Conservation (phyloP, 2,113 vertebrate species). For the Mesitornis unicolor region DNA sequence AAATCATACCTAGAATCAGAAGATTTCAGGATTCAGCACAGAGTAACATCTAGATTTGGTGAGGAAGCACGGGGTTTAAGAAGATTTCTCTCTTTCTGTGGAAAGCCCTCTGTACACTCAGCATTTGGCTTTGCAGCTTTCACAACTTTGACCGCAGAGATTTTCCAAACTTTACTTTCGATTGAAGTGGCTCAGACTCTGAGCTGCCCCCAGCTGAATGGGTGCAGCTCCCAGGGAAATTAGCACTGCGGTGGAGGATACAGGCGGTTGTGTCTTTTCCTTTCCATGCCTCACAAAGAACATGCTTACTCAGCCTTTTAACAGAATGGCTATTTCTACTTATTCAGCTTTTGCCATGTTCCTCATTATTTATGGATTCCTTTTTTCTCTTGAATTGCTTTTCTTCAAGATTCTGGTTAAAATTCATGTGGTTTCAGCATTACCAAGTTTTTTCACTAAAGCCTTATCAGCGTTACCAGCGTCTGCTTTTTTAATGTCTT, state of each 20-base stretch:
- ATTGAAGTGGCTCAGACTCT: neutral
- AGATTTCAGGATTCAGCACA: neutral
- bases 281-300: constrained; percentile 32
- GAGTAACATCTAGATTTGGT: neutral
- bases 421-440: constrained; percentile 8
- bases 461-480: neutral
- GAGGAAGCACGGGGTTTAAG: neutral
- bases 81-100: neutral
- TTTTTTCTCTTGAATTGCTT: constrained; percentile 27
- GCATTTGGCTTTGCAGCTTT: neutral
- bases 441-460: neutral
- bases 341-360: constrained; percentile 56
- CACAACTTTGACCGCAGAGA: neutral
- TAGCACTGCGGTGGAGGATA: neutral
- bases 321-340: constrained; percentile 16
- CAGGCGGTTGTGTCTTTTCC: neutral
- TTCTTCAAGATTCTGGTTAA: constrained; percentile 21
- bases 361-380: constrained; percentile 32
- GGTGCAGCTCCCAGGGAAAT: constrained; percentile 15
- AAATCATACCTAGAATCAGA: neutral
- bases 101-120: neutral
- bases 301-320: constrained; percentile 48
- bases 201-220: neutral
- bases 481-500: neutral
- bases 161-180: neutral